These are phyloP conservation scores for Nysson spinosus DNA, from an alignment of 2,888 invertebrate species.

Conservation along the genomic window DNA sequence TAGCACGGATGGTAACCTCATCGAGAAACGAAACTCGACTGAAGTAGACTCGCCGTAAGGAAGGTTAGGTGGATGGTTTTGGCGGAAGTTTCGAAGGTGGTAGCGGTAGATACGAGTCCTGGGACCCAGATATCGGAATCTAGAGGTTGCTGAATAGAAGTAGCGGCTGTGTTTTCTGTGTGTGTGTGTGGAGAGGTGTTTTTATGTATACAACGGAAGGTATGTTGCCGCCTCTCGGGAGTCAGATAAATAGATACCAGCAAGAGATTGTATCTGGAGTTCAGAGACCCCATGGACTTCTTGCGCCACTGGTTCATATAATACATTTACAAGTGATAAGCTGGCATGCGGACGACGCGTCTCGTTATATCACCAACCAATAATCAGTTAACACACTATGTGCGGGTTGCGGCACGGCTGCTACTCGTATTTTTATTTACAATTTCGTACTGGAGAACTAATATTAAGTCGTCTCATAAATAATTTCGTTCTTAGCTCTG, in stretches of 20 bases:
- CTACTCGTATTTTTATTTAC: neutral
- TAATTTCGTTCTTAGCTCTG: no score
- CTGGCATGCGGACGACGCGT: slow-evolving; percentile 50
- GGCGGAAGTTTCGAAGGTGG: slow-evolving; percentile 19
- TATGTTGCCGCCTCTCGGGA: slow-evolving; percentile 45
- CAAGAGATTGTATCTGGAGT: slow-evolving; percentile 58
- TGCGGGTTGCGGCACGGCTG: neutral
- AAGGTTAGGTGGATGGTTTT: no score
- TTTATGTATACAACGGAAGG: slow-evolving; percentile 44
- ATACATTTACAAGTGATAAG: slow-evolving; percentile 64
- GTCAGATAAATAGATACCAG: slow-evolving; percentile 56
- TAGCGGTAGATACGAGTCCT: slow-evolving; percentile 35
- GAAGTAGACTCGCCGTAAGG: no score
- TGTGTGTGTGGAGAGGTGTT: slow-evolving; percentile 29
- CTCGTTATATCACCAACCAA: slow-evolving; percentile 48
- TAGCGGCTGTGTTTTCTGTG: slow-evolving; percentile 32
- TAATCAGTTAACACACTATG: slow-evolving; percentile 36
- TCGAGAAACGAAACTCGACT: no score
- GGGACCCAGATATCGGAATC: slow-evolving; percentile 33
- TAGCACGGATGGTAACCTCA: no score
- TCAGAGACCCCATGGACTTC: slow-evolving; percentile 63
- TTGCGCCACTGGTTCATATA: slow-evolving; percentile 64
- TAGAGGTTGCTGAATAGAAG: slow-evolving; percentile 39
- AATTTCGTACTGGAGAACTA: no score
- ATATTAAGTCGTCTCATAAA: no score